Conservation (phyloP, 2,113 vertebrate species). For the Hemicordylus capensis region DNA sequence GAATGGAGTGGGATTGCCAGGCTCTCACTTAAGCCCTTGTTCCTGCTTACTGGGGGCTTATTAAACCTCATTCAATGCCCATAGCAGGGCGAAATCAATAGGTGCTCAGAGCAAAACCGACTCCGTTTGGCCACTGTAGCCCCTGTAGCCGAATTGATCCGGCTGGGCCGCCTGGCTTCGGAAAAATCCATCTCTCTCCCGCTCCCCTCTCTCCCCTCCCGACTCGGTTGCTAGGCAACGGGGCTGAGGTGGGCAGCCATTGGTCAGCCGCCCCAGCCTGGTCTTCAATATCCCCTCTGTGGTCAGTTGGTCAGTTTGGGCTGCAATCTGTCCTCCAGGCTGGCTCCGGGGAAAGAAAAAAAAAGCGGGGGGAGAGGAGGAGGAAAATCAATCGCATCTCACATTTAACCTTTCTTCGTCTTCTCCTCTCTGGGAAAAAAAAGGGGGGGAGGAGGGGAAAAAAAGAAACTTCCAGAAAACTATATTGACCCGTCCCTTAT, state of each 20-base stretch:
- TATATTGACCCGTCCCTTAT: conserved; percentile 82
- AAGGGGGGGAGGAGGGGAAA: background rate
- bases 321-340: conserved; percentile 68
- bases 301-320: conserved; percentile 80
- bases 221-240: conserved; percentile 80
- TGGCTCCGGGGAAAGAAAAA: conserved; percentile 64
- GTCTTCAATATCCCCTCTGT: conserved; percentile 64
- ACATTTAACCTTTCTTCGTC: conserved; percentile 71
- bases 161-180: conserved; percentile 75
- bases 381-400: conserved; percentile 72
- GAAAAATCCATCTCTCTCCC: conserved; percentile 73
- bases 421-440: conserved; percentile 13
- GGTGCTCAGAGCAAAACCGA: conserved; percentile 78
- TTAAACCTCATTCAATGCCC: conserved; percentile 79
- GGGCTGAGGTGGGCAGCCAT: conserved; percentile 68
- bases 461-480: conserved; percentile 67
- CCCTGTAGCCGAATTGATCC: conserved; percentile 83
- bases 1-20: conserved; percentile 74
- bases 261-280: conserved; percentile 56
- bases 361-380: conserved; percentile 23
- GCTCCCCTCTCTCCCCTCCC: conserved; percentile 56
- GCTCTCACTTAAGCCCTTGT: conserved; percentile 75
- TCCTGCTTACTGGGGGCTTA: conserved; percentile 76
- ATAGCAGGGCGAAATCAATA: conserved; percentile 81
- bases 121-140: conserved; percentile 73